A percentile compares a stretch with the other conserved stretches of the same genome.
Evolutionary conservation across 2,113 vertebrate species (phyloP).

Genomic region (Austrofundulus limnaeus): DNA sequence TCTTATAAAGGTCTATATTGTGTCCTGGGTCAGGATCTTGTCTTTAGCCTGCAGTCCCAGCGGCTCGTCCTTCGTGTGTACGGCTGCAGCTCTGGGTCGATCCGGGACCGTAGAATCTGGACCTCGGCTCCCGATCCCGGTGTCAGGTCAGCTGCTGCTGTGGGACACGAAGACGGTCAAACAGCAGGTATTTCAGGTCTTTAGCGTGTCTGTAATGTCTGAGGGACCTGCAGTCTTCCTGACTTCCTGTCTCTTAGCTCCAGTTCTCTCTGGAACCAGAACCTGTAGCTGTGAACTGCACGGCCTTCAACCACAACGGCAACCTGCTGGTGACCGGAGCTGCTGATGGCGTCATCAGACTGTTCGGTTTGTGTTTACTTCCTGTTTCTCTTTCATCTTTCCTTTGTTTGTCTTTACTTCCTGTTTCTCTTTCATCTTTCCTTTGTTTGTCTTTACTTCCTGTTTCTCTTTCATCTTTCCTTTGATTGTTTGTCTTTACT

Average conservation of each 20-base stretch:
- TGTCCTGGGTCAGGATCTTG: conserved; percentile 90
- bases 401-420: no score
- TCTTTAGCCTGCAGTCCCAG: conserved; percentile 94
- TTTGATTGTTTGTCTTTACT: no score
- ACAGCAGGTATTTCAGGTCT: no score
- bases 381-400: no score
- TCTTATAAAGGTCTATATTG: no score
- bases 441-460: no score
- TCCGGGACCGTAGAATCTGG: conserved; percentile 40
- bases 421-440: no score
- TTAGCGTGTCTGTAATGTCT: no score
- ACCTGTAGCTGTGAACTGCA: conserved; percentile 94
- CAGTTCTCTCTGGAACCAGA: conserved; percentile 93
- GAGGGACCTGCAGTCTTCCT: no score
- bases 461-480: no score
- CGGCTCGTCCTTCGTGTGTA: conserved; percentile 93
- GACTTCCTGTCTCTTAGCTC: conserved; percentile 74
- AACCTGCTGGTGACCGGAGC: conserved; percentile 95
- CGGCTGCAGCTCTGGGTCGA: conserved; percentile 83
- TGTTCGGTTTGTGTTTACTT: conserved; percentile 85
- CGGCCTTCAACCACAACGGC: conserved; percentile 96
- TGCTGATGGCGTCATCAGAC: conserved; percentile 90
- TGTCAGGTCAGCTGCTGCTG: conserved; percentile 88
- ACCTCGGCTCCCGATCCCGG: conserved; percentile 59
- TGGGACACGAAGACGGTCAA: conserved; percentile 99